Evolutionary conservation across 2,888 invertebrate genomes (phyloP).

Genomic region (Glomeris marginata): DNA sequence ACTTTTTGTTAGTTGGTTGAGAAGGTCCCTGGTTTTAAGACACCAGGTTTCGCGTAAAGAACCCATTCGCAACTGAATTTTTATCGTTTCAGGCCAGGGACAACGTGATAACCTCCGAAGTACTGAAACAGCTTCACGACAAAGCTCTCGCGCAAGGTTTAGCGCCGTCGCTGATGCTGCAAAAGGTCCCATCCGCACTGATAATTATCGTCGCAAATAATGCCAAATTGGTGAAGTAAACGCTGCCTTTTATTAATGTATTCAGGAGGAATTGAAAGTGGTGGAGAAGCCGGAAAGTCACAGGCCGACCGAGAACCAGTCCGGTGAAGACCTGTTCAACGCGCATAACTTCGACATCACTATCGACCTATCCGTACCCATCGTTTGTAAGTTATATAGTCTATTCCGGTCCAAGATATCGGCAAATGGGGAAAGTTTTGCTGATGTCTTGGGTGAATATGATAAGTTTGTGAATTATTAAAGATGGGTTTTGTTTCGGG

Average conservation of each 20-base stretch:
- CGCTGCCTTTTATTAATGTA: too few relatives aligned
- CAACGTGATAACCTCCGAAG: slow-evolving; percentile 14
- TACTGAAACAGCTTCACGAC: slow-evolving; percentile 17
- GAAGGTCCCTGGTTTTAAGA: too few relatives aligned
- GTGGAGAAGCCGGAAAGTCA: too few relatives aligned
- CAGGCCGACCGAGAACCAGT: neutral
- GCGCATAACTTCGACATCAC: slow-evolving; percentile 91
- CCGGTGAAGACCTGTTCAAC: slow-evolving; percentile 40
- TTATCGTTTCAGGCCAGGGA: slow-evolving; percentile 6
- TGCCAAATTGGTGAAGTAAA: too few relatives aligned
- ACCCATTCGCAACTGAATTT: neutral
- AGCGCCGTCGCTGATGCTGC: neutral
- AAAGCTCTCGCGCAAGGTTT: neutral
- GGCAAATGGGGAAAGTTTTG: neutral
- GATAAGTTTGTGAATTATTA: neutral
- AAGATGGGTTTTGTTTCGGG: slow-evolving; percentile 20
- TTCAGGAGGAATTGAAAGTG: too few relatives aligned
- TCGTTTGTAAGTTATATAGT: slow-evolving; percentile 15
- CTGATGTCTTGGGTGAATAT: slow-evolving; percentile 1
- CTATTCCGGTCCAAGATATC: neutral
- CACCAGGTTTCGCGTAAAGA: neutral
- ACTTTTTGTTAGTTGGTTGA: too few relatives aligned
- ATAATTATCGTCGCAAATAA: neutral
- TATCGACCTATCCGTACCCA: slow-evolving; percentile 73
- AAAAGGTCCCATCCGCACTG: neutral